Percentiles rank a stretch among this genome's conserved stretches.
Conservation (phyloP, 30 jellyfish, hydroid and myxozoan species). For the Morbakka virulenta region DNA sequence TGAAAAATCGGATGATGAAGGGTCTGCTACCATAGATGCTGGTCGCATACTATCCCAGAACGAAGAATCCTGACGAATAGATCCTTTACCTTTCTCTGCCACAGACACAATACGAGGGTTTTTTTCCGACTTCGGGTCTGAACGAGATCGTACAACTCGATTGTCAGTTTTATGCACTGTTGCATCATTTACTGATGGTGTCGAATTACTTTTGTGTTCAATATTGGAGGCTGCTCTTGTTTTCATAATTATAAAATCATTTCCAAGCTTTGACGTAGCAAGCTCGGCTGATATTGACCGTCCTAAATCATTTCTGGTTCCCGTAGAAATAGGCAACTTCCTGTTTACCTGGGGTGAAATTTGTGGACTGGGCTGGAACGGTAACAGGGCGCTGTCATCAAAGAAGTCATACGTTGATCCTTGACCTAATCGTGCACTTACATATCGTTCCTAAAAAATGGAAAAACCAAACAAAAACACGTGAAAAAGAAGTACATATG, state of each 20-base stretch:
- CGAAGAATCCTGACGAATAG: slow-evolving; percentile 1
- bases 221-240: too few species aligned
- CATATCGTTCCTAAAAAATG: slow-evolving; percentile 51
- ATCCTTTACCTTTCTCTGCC: neutral
- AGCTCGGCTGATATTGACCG: too few species aligned
- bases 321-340: neutral
- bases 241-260: too few species aligned
- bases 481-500: too few species aligned
- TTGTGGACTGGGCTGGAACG: slow-evolving; percentile 49
- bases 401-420: slow-evolving; percentile 93
- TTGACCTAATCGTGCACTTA: slow-evolving; percentile 73
- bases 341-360: slow-evolving; percentile 67
- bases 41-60: slow-evolving; percentile 50
- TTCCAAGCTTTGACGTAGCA: too few species aligned
- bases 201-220: too few species aligned
- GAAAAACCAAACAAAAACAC: too few species aligned
- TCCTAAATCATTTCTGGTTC: neutral
- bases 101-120: neutral
- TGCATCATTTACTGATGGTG: too few species aligned
- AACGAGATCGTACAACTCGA: slow-evolving; percentile 43
- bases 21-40: slow-evolving; percentile 52
- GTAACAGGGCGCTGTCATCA: slow-evolving; percentile 57
- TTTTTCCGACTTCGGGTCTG: slow-evolving; percentile 49
- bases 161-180: too few species aligned
- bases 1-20: slow-evolving; percentile 27